Base-by-base conservation (phyloP, 2,888 invertebrate species). In the Diarsia brunnea region DNA sequence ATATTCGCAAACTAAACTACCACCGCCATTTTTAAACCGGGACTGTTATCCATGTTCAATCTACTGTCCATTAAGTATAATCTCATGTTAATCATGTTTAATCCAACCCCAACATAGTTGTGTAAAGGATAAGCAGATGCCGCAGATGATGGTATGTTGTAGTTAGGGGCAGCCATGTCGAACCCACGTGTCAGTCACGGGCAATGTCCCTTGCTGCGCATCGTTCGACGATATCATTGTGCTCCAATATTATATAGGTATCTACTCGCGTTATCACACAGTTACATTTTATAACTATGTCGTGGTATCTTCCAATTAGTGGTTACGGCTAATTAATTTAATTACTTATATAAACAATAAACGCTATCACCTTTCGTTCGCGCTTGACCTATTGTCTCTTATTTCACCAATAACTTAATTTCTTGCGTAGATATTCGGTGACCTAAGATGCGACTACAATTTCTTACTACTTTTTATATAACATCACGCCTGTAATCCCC, bases 301-400 rank as follows among this genome's bases (percentile, higher is more conserved):
- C 21, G 21, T 38, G 47, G 11, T 73, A 58, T 47, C 55, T 24
- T 21, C 16, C 55, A 73, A 73, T 73, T 45, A 73, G 19, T 21
- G 21, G 12, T 31, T 31, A 24, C 31, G 11, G 14, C 21, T 47
- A 38, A 24, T 58, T 58, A 47, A 16, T n/a, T 38, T 24, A 55
- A 45, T 72, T 14, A 55, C 31, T 31, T 4, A 7, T 24, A 73
- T 43, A 72, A 73, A 58, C 11, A 38, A 31, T 31, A n/a, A n/a
- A 51, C 7, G 19, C 14, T 72, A 73, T 72, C 72, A 55, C 72
- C 14, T 45, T 45, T 51, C 10, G 19, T 5, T 53, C 8, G 11
- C 1, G 19, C n/a, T 45, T 45, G 73, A 73, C 72, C 31, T 55
- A 10, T 2, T 27, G 24, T 14, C 24, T 16, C 0, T 27, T 27